Conservation (phyloP, 35 echinoderm and acorn worm genomes). For the Chiridota heheva region DNA sequence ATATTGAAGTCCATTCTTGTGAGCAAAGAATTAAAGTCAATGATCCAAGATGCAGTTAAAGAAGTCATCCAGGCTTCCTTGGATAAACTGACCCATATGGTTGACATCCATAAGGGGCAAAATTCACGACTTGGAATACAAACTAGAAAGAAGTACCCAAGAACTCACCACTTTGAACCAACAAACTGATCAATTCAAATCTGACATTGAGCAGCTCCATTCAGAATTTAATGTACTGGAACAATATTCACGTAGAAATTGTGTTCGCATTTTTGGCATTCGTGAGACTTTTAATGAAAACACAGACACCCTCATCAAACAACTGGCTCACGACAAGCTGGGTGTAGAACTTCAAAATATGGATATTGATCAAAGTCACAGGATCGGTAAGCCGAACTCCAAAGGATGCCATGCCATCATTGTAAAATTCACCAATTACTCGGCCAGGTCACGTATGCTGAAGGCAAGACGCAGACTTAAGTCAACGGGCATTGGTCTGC, state of each 20-base stretch:
- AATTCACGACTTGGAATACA: too few species aligned
- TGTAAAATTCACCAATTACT: slow-evolving; percentile 43
- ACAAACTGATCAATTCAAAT: background rate
- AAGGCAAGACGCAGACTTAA: slow-evolving; percentile 3
- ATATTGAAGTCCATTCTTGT: too few species aligned
- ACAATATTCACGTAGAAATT: slow-evolving; percentile 28
- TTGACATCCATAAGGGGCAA: too few species aligned
- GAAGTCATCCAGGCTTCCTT: too few species aligned
- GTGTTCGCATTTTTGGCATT: slow-evolving; percentile 37
- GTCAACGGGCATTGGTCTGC: slow-evolving; percentile 28
- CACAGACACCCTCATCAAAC: slow-evolving; percentile 34
- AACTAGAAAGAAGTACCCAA: background rate
- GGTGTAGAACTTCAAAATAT: background rate
- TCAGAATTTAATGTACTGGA: slow-evolving; percentile 16
- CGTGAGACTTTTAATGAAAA: slow-evolving; percentile 24
- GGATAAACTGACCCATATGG: too few species aligned
- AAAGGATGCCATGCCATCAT: slow-evolving; percentile 26
- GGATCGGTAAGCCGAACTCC: slow-evolving; percentile 17
- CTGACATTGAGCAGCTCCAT: slow-evolving; percentile 9
- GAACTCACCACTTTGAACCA: background rate
- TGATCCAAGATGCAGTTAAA: too few species aligned
- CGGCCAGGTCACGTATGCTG: slow-evolving; percentile 4
- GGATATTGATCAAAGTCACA: slow-evolving; percentile 38
- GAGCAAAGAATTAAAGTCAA: too few species aligned
- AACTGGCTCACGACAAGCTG: slow-evolving; percentile 8